Evolutionary conservation across 2,888 invertebrate genomes (phyloP).

Genomic region (Pterobdella sp.): DNA sequence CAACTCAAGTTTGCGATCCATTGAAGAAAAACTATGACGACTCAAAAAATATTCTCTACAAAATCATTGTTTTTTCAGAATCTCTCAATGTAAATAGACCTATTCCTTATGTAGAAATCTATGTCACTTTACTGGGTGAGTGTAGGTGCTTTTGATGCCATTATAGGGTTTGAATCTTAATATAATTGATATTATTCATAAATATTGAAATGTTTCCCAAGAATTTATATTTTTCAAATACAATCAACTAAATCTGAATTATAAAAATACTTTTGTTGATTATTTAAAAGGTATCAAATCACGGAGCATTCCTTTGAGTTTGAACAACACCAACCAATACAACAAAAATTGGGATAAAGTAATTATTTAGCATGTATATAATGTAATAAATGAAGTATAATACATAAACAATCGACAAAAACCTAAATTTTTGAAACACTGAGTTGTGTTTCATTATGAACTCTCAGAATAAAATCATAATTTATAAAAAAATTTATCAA

Average conservation of each 20-base stretch:
- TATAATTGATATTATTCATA: not conserved
- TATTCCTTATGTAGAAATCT: conserved; percentile 35
- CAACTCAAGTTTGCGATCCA: conserved; percentile 18
- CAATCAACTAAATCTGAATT: not conserved
- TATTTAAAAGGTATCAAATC: conserved; percentile 24
- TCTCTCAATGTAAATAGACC: conserved; percentile 24
- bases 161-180: not conserved
- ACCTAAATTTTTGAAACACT: too few species aligned
- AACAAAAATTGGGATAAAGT: conserved; percentile 11
- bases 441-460: too few species aligned
- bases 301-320: conserved; percentile 22
- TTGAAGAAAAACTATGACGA: conserved; percentile 8
- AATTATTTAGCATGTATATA: too few species aligned
- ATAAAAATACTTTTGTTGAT: not conserved
- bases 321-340: conserved; percentile 26
- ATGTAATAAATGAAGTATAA: too few species aligned
- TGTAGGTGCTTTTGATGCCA: too few species aligned
- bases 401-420: too few species aligned
- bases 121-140: conserved; percentile 36
- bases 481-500: too few species aligned
- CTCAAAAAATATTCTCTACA: conserved; percentile 15
- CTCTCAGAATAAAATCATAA: too few species aligned
- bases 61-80: conserved; percentile 35
- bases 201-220: not conserved
- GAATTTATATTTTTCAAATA: not conserved